phyloP scores from a whole-genome alignment of 2,888 invertebrate genomes.

The Orchesella flavescens region DNA sequence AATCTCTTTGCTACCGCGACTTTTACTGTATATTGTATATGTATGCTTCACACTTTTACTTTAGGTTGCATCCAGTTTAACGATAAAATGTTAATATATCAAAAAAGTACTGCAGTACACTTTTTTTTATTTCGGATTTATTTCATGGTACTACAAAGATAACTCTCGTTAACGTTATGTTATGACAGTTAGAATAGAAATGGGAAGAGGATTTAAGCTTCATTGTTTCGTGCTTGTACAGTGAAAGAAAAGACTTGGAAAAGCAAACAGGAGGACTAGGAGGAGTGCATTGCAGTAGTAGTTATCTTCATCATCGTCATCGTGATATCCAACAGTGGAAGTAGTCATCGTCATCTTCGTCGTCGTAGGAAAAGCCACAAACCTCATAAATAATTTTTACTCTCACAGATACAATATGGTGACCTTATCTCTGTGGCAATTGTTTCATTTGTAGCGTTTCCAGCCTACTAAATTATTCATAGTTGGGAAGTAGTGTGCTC shows the following conservation, averaged over 20 bases:
- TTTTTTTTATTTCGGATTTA: background rate
- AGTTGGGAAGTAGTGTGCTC: conserved; percentile 30
- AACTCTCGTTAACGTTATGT: too few species aligned
- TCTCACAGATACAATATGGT: conserved; percentile 34
- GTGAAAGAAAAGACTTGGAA: conserved; percentile 6
- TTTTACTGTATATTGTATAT: too few species aligned
- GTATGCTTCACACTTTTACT: too few species aligned
- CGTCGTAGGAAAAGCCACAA: conserved; percentile 25
- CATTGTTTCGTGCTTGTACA: background rate
- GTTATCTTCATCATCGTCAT: conserved; percentile 21
- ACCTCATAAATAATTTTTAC: conserved; percentile 40
- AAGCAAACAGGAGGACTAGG: background rate
- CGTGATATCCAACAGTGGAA: background rate
- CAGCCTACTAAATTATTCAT: conserved; percentile 52
- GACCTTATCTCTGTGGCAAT: conserved; percentile 47
- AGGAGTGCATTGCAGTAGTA: conserved; percentile 7
- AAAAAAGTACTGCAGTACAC: background rate
- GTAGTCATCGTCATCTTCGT: conserved; percentile 5
- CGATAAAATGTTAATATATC: conserved; percentile 20
- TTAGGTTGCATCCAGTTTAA: background rate
- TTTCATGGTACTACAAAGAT: too few species aligned
- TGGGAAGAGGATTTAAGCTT: background rate
- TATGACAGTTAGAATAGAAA: background rate
- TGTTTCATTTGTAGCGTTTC: conserved; percentile 37
- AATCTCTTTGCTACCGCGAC: too few species aligned